Conservation (phyloP, 2,113 vertebrate genomes). For the Puffinus mauretanicus region DNA sequence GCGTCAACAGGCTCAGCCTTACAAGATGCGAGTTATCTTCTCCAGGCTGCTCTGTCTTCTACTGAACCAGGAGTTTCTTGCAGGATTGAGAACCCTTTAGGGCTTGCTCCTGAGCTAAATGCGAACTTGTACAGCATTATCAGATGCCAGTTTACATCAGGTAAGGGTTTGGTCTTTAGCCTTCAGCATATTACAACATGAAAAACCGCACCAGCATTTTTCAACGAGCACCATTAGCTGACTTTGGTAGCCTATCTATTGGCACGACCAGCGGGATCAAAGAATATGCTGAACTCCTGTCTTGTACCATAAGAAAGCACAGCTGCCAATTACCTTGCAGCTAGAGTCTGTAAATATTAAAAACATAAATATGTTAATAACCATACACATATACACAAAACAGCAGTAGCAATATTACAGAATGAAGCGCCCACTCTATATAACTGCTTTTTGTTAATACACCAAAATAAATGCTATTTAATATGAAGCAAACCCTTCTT, state of each 20-base stretch:
- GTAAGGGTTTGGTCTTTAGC: neutral
- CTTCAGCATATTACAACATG: neutral
- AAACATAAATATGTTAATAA: constrained; percentile 55
- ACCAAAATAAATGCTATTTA: constrained; percentile 59
- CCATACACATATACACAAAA: constrained; percentile 68
- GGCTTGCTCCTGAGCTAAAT: neutral
- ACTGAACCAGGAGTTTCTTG: neutral
- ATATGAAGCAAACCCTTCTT: constrained; percentile 34
- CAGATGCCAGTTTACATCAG: neutral
- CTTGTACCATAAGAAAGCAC: neutral
- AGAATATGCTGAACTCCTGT: neutral
- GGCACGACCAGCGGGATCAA: neutral
- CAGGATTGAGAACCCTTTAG: neutral
- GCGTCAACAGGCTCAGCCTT: accelerated
- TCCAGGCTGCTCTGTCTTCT: neutral
- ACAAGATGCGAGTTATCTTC: neutral
- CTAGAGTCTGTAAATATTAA: constrained; percentile 51
- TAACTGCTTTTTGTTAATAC: constrained; percentile 44
- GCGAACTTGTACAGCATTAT: neutral
- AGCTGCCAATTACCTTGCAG: constrained; percentile 57
- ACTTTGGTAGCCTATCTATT: neutral
- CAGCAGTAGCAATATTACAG: constrained; percentile 32
- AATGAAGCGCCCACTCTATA: constrained; percentile 25
- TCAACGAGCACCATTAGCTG: constrained; percentile 15
- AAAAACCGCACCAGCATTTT: neutral